These are phyloP conservation scores for Drosophila pseudoobscura DNA, from an alignment of 1,140 invertebrate species.

Conservation along the genomic window DNA sequence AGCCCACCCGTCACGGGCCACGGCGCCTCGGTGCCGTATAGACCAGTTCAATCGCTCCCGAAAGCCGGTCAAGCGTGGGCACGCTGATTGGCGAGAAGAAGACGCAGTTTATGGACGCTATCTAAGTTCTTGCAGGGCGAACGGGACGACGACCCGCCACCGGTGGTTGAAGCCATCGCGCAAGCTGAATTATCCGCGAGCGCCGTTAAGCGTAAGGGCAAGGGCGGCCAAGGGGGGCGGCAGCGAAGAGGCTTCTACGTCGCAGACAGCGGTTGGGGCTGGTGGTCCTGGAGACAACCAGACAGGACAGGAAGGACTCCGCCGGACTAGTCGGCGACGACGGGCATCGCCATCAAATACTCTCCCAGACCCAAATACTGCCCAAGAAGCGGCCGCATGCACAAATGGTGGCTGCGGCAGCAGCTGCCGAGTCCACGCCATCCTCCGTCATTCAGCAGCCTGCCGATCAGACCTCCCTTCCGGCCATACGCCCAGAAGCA, in stretches of 20 bases:
- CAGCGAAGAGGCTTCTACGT: constrained; percentile 58
- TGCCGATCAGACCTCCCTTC: constrained; percentile 76
- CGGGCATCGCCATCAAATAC: constrained; percentile 82
- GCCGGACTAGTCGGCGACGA: constrained; percentile 69
- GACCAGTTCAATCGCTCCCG: constrained; percentile 66
- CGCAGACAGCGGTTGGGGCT: constrained; percentile 44
- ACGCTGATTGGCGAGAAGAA: constrained; percentile 86
- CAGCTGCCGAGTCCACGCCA: constrained; percentile 66
- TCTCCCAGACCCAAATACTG: constrained; percentile 82
- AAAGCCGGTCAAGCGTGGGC: constrained; percentile 85
- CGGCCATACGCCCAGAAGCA: constrained; percentile 75
- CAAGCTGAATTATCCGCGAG: constrained; percentile 73
- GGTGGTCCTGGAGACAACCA: constrained; percentile 25
- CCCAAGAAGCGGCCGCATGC: constrained; percentile 80
- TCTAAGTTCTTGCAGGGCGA: constrained; percentile 93
- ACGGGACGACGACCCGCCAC: constrained; percentile 90
- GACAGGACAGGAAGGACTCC: constrained; percentile 34
- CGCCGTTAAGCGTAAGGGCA: constrained; percentile 66
- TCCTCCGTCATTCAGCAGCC: constrained; percentile 77
- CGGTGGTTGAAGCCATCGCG: constrained; percentile 83
- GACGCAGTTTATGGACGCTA: constrained; percentile 92
- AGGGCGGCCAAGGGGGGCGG: constrained; percentile 31
- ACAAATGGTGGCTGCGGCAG: constrained; percentile 77
- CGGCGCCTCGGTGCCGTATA: constrained; percentile 16
- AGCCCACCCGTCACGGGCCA: constrained; percentile 14